Percentiles rank a stretch among this genome's conserved stretches.
Evolutionary conservation across 2,113 vertebrate genomes (phyloP).

Genomic region (Odocoileus virginianus): DNA sequence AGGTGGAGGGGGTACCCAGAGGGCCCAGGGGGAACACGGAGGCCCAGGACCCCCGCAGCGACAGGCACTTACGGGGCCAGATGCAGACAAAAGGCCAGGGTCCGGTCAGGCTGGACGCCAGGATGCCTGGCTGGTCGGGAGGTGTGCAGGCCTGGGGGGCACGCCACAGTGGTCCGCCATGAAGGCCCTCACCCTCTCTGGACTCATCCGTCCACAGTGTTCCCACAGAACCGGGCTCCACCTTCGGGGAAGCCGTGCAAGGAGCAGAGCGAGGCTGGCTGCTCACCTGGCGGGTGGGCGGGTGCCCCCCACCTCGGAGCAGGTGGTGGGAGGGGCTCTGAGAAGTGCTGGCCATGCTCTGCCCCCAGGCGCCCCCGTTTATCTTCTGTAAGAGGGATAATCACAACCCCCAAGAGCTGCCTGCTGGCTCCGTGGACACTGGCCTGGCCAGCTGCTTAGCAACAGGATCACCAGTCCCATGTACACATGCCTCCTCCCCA

Average conservation of each 20-base stretch:
- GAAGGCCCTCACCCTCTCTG: neutral
- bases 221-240: neutral
- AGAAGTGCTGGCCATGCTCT: accelerated
- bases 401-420: neutral
- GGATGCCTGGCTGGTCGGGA: accelerated
- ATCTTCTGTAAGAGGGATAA: neutral
- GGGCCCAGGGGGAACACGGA: accelerated
- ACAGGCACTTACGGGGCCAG: accelerated
- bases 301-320: accelerated
- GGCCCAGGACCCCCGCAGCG: neutral
- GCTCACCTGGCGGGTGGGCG: neutral
- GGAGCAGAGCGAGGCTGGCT: neutral
- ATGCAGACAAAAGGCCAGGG: accelerated
- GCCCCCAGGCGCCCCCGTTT: neutral
- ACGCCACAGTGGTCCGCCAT: accelerated
- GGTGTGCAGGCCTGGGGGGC: accelerated
- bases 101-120: accelerated
- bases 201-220: accelerated
- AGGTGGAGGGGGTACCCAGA: accelerated
- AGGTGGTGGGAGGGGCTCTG: no score
- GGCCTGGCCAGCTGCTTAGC: accelerated
- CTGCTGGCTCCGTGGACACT: accelerated
- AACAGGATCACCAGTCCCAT: accelerated
- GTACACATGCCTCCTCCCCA: neutral
- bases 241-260: accelerated